Base-by-base conservation (phyloP, 2,113 vertebrate species). In the Sebastes schlegelii region DNA sequence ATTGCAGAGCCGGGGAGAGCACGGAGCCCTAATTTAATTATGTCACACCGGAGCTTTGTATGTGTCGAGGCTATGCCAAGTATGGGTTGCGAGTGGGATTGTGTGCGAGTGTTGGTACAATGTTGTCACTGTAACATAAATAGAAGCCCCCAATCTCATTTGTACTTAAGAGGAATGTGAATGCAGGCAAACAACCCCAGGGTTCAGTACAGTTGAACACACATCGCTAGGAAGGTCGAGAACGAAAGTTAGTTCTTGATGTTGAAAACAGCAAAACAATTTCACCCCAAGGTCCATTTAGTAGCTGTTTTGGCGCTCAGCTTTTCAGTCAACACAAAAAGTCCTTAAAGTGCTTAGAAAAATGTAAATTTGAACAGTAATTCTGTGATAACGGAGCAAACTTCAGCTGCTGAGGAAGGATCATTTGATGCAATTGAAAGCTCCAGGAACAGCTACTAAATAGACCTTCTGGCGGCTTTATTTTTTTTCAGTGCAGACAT, bases 11-110 rank as follows among this genome's bases (percentile, higher is more conserved):
- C 16, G 46, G 17, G 49, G 17, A 67, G 40, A 69, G 51, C 64
- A 58, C 16, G 0, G 46, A 83, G 62, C 5, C 49, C 58, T 79
- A 34, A 88, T 84, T 48, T 74, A 21, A 87, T 87, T 77, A 86
- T 42, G 66, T 88, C 74, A 78, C 79, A 90, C 76, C 70, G 64
- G 55, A 66, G 83, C 71, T 74, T 75, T 83, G 73, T 82, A 84
- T 89, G 83, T 86, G 69, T 80, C 75, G 66, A 65, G 17, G 60
- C 63, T 40, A 34, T 70, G 74, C 45, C 58, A 86, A 86, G 66
- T 66, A 58, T 13, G 61, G 12, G 48, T 23, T 40, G 16, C 40
- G 46, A 49, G 73, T 46, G 55, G 4, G 61, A 13, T 49, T 16
- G 48, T 6, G 26, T 11, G 54, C 45, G 26, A 63, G 40, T 74